Evolutionary conservation across 2,888 invertebrate species (phyloP), one percentile per base, ranked within the genome.

Genomic region (Hypsopygia costalis): DNA sequence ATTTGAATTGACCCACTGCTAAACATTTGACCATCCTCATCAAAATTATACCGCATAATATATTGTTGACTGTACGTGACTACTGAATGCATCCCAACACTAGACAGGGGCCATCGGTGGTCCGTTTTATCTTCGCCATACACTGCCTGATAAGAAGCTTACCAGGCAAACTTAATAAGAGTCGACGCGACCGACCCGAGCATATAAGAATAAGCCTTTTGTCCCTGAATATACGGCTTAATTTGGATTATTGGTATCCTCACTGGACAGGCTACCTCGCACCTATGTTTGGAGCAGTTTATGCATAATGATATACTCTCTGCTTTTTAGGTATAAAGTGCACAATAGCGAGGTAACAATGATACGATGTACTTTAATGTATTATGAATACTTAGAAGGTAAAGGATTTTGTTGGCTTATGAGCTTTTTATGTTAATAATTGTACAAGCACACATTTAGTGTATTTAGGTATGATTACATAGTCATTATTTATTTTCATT

Each of bases 91-190:
- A 81, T 75, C 67, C 58, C 60, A 30, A 37, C 36, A 51, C 58
- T 54, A 62, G 66, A 72, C 73, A 68, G 65, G 58, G 69, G 60
- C 68, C 79, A 77, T 74, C 75, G 73, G 73, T 73, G 70, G 77
- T 69, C 62, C 70, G 76, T 67, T 81, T 85, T 86, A 87, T 86
- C 86, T 85, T 69, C 63, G 67, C 78, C 78, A 80, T 81, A 85
- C 82, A 81, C 74, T 70, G 78, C 62, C 74, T 79, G 86, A 87
- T 87, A 87, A 86, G 85, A 63, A 81, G 85, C 81, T 86, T 79
- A 79, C 75, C 65, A 70, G 60, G 69, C 71, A 67, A 81, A 81
- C 70, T 75, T 83, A 81, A 85, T 80, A 83, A 76, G 76, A 80
- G 72, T 71, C 66, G 76, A 76, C 73, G 71, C 65, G 47, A 52